Base-by-base conservation (phyloP, 2,797 vertebrate species). In the Tadarida brasiliensis region DNA sequence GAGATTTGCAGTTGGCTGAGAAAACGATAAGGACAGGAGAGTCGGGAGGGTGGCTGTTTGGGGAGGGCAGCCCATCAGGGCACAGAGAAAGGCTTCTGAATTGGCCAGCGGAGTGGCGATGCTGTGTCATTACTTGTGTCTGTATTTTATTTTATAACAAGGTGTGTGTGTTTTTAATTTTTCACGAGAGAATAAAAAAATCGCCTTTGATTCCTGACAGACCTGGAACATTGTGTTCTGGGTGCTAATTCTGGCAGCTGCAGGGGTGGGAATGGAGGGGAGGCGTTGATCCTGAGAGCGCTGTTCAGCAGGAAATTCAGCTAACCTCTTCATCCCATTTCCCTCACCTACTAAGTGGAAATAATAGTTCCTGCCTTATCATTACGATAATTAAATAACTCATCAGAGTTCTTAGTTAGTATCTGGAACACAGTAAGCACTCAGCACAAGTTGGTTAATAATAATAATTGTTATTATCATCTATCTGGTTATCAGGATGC, bases 61-160 rank as follows among this genome's bases (percentile, higher is more conserved):
- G 54, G 71, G 15, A 17, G n/a, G n/a, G 17, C 15, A 68, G 30
- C 33, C n/a, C 35, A n/a, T 56, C 51, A 44, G 74, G 24, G 54
- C 51, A 35, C 20, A 35, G 5, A 71, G 6, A 65, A 33, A 30
- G 68, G 35, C 73, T 87, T 86, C 54, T 11, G 26, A 77, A 15
- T 19, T 0, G 2, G 24, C n/a, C 26, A 5, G 35, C 0, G 3
- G 59, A 70, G 35, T n/a, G 49, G 20, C 59, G 11, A 3, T 35
- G 81, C 77, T 30, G 26, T 74, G 14, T 80, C 70, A 49, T 33
- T 88, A 77, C 65, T 65, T 94, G 47, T 61, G 74, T 73, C 70
- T 86, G 20, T 30, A 51, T 59, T 91, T 87, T 71, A 59, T 74
- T 63, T 95, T 78, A 90, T 17, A 91, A 67, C 51, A 92, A 51